phyloP scores from a whole-genome alignment of 2,113 vertebrate species.

The Columba janthina region DNA sequence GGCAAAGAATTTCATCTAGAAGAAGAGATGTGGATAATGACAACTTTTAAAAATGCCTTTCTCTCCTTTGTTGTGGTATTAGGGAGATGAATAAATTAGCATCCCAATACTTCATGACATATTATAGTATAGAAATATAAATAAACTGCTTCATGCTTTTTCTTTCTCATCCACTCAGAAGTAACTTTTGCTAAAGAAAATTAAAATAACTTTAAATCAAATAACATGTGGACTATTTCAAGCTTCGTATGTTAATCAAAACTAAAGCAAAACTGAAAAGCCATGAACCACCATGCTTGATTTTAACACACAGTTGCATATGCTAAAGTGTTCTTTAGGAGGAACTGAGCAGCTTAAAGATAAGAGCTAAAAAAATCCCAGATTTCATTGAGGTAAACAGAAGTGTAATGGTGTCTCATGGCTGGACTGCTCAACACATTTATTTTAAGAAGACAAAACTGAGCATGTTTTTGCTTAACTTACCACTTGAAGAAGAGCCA shows the following conservation, averaged over 20 bases:
- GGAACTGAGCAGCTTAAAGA: background rate
- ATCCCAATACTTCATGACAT: background rate
- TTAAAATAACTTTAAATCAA: background rate
- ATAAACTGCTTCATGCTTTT: background rate
- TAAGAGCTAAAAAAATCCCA: background rate
- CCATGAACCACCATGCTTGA: background rate
- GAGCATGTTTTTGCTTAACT: background rate
- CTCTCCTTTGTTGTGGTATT: background rate
- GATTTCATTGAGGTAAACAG: background rate
- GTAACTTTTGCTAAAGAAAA: background rate
- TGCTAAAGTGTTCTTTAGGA: background rate
- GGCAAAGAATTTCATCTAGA: background rate
- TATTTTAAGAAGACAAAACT: background rate
- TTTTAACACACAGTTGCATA: background rate
- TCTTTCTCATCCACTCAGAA: background rate
- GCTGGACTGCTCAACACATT: background rate
- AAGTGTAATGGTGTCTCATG: background rate
- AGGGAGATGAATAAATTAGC: background rate
- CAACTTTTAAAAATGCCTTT: background rate
- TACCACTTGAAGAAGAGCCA: conserved; percentile 80
- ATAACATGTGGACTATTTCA: background rate
- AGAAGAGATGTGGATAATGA: background rate
- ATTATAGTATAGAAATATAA: background rate
- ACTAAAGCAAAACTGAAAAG: background rate
- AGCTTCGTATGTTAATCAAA: background rate